These are phyloP conservation scores for Rhipidura dahli DNA, from an alignment of 2,113 vertebrate genomes.

Conservation along the genomic window DNA sequence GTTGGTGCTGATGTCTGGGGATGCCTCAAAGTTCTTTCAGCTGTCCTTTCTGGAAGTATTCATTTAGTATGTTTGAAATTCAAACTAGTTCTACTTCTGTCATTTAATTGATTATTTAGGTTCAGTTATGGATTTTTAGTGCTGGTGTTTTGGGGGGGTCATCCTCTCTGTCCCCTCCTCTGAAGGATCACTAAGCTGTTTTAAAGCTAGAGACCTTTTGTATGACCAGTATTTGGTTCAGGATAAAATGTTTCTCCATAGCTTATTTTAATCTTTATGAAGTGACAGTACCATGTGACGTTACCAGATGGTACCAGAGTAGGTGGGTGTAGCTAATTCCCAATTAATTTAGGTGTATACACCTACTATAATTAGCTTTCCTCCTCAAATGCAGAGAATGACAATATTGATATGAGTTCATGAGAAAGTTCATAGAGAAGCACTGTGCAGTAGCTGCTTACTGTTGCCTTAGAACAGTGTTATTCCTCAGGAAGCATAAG, in stretches of 20 bases:
- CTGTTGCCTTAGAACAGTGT: neutral
- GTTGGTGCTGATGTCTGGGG: neutral
- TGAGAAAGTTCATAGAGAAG: neutral
- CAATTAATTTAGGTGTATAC: neutral
- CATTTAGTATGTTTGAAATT: neutral
- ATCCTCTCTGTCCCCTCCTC: neutral
- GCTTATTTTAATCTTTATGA: neutral
- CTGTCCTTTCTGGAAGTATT: neutral
- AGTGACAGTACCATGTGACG: neutral
- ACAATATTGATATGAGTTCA: neutral
- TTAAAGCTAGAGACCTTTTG: neutral
- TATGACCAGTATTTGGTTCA: neutral
- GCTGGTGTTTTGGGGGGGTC: neutral
- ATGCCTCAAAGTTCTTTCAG: neutral
- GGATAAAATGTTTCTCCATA: neutral
- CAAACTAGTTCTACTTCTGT: neutral
- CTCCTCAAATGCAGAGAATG: neutral
- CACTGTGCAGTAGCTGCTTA: neutral
- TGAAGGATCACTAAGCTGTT: neutral
- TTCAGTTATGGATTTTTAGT: neutral
- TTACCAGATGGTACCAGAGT: rapidly evolving
- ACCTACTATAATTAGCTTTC: neutral
- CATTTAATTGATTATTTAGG: neutral
- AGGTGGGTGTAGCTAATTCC: neutral
- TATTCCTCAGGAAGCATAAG: neutral